Base-by-base conservation (phyloP, 2,888 invertebrate genomes). In the Conus canariensis region DNA sequence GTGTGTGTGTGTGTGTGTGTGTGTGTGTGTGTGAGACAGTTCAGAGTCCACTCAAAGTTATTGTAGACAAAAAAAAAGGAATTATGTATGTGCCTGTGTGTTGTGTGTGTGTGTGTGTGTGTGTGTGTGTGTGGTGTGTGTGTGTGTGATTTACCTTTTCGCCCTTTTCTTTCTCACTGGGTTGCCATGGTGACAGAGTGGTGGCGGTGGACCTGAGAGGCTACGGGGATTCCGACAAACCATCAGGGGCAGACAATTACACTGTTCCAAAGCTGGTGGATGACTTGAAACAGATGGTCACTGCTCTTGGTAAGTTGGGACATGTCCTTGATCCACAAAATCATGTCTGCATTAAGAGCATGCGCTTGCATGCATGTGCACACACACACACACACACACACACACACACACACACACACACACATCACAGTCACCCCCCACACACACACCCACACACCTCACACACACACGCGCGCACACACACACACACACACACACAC, bases 171-270 rank as follows among this genome's bases (percentile, higher is more conserved):
- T 45, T 45, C 45, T 45, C 45, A 45, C 45, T 45, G 45, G 82
- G 16, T 19, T 82, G 12, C 16, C 82, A 56, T 89, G 58, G 19
- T 93, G 90, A 9, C 95, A 98, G 98, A 93, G 97, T 98, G 56
- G 97, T 98, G n/a, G 98, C 98, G 25, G 95, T 98, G 86, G 98
- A 98, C 96, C 96, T 98, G 94, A 97, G 98, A 95, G 98, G 98
- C 58, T 98, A 98, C 94, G 98, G 98, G 3, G 98, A 98, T 94
- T 98, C 98, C 0, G 98, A 98, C 93, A 98, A 98, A 95, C 98
- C 98, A 9, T 94, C 96, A 16, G 97, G 97, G 92, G 96, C 97
- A 77, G 96, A 96, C 85, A 97, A 97, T 80, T 98, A 98, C 95
- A 96, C 96, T 90, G 96, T 97, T 85, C 97, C 97, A 87, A 96